Conservation (phyloP, 2,888 invertebrate genomes). For the Sicus ferrugineus region DNA sequence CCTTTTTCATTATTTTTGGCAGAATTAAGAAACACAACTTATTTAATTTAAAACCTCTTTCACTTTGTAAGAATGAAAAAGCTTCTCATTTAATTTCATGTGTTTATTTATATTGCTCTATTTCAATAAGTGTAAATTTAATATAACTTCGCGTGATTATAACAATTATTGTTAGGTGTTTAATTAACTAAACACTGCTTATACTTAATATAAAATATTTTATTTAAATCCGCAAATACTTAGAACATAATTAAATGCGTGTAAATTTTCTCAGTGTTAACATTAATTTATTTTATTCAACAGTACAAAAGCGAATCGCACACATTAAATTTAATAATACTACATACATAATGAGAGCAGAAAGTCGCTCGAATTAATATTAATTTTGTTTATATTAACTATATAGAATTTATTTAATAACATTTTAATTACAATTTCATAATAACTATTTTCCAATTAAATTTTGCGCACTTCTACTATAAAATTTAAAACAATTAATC, state of each 20-base stretch:
- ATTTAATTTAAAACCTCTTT: too few relatives aligned
- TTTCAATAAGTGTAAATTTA: not conserved
- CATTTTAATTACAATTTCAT: slow-evolving; percentile 2
- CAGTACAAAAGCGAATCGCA: not conserved
- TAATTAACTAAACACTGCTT: slow-evolving; percentile 22
- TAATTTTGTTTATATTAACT: slow-evolving; percentile 5
- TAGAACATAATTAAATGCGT: slow-evolving; percentile 25
- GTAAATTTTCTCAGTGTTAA: not conserved
- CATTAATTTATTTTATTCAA: not conserved
- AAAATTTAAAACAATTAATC: not conserved
- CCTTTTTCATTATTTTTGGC: too few relatives aligned
- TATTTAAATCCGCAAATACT: slow-evolving; percentile 11
- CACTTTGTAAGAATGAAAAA: too few relatives aligned
- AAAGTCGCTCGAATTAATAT: not conserved
- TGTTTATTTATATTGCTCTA: not conserved
- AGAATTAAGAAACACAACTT: too few relatives aligned
- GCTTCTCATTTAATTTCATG: too few relatives aligned
- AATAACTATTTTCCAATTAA: not conserved
- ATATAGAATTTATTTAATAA: slow-evolving; percentile 9
- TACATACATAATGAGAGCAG: slow-evolving; percentile 5
- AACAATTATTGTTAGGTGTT: not conserved
- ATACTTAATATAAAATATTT: slow-evolving; percentile 11
- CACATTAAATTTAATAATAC: not conserved
- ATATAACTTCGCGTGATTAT: not conserved
- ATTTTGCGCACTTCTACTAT: not conserved